These are phyloP conservation scores for Thereva nobilitata DNA, from an alignment of 2,888 invertebrate species.

Conservation along the genomic window DNA sequence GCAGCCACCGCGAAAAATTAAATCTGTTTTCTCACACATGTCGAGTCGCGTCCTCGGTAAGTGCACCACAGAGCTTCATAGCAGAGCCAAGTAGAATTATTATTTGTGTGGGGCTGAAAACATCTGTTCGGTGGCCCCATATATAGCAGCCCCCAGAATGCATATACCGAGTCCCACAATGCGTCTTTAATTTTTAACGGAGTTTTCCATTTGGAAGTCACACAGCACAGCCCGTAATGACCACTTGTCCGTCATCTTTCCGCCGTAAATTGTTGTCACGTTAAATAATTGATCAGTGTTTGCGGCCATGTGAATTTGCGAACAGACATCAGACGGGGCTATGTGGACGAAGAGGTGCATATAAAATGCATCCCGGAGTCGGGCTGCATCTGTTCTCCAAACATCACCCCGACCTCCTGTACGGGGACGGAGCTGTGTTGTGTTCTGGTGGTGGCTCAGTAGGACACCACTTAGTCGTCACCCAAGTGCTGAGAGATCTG, in stretches of 20 bases:
- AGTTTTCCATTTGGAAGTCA: slow-evolving; percentile 28
- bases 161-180: too few species aligned
- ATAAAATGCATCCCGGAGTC: not conserved
- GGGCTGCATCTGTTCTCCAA: not conserved
- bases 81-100: too few species aligned
- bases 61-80: too few species aligned
- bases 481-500: slow-evolving; percentile 15
- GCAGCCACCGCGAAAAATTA: too few species aligned
- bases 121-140: too few species aligned
- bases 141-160: too few species aligned
- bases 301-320: slow-evolving; percentile 30
- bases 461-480: slow-evolving; percentile 28
- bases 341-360: not conserved
- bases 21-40: too few species aligned
- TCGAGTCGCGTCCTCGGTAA: too few species aligned
- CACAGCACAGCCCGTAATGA: slow-evolving; percentile 18
- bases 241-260: slow-evolving; percentile 34
- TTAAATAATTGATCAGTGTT: slow-evolving; percentile 37
- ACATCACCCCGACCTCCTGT: not conserved
- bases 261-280: slow-evolving; percentile 35
- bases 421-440: not conserved
- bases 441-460: slow-evolving; percentile 12
- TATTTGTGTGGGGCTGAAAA: too few species aligned
- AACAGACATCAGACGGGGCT: not conserved
- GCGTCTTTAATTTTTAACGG: slow-evolving; percentile 26